Conservation (phyloP, 2,113 vertebrate species). For the Callionymus lyra region DNA sequence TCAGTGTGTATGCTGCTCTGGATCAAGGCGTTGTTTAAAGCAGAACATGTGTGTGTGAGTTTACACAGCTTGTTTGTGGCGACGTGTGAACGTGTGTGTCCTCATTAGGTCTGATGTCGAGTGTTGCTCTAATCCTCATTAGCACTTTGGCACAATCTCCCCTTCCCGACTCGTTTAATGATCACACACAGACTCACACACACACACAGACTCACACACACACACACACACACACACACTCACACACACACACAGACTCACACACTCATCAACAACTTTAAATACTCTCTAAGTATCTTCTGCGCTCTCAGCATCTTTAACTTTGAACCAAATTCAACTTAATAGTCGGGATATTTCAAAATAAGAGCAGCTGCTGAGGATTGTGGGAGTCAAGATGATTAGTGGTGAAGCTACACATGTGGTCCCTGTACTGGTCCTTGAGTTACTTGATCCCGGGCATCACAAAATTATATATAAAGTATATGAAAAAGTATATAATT, state of each 20-base stretch:
- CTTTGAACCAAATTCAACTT: too few relatives aligned
- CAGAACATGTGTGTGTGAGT: slow-evolving; percentile 26
- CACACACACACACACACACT: slow-evolving; percentile 1
- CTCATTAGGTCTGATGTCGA: slow-evolving; percentile 22
- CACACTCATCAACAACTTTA: too few relatives aligned
- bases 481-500: too few relatives aligned
- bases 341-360: too few relatives aligned
- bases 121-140: slow-evolving; percentile 19
- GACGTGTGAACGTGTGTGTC: slow-evolving; percentile 5
- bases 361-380: too few relatives aligned
- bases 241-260: slow-evolving; percentile 1
- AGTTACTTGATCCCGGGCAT: too few relatives aligned
- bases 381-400: too few relatives aligned
- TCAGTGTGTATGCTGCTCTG: slow-evolving; percentile 28
- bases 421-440: too few relatives aligned
- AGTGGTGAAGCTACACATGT: too few relatives aligned
- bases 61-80: slow-evolving; percentile 9
- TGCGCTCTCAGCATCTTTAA: too few relatives aligned
- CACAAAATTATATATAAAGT: too few relatives aligned
- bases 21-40: slow-evolving; percentile 28
- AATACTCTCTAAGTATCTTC: too few relatives aligned
- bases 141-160: slow-evolving; percentile 31
- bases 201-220: not conserved
- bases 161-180: slow-evolving; percentile 29
- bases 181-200: slow-evolving; percentile 4